These are phyloP conservation scores for Cheumatopsyche charites DNA, from an alignment of 1,140 invertebrate genomes.

Conservation along the genomic window DNA sequence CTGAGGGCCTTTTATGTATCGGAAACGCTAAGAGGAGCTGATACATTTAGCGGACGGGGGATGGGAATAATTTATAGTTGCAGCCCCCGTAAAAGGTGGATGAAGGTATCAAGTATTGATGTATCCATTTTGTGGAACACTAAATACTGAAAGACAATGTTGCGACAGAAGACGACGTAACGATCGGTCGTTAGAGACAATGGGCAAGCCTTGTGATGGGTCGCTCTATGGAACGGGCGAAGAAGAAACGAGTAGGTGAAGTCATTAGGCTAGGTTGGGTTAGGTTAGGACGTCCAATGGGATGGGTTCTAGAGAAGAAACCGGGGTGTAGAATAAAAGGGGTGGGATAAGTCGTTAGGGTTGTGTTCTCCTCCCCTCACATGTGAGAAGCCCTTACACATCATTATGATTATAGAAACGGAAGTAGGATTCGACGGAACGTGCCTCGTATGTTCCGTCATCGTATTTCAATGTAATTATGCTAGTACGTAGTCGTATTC, in stretches of 20 bases:
- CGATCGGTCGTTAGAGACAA: conserved; percentile 38
- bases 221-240: too few relatives aligned
- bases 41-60: conserved; percentile 22
- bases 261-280: too few relatives aligned
- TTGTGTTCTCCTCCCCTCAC: too few relatives aligned
- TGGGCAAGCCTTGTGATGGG: conserved; percentile 17
- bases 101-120: conserved; percentile 36
- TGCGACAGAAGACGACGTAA: conserved; percentile 36
- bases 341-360: too few relatives aligned
- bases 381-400: background rate
- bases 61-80: conserved; percentile 28
- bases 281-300: background rate
- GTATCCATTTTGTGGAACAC: conserved; percentile 24
- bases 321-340: too few relatives aligned
- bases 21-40: conserved; percentile 18
- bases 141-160: conserved; percentile 36
- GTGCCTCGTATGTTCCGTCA: background rate
- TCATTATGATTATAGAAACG: conserved; percentile 11
- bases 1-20: conserved; percentile 10
- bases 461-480: conserved; percentile 2
- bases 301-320: background rate
- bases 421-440: background rate
- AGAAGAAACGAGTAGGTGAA: too few relatives aligned
- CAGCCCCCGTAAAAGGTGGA: conserved; percentile 26
- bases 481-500: background rate